These are phyloP conservation scores for Seriola rivoliana DNA, from an alignment of 2,113 vertebrate genomes.

Conservation along the genomic window DNA sequence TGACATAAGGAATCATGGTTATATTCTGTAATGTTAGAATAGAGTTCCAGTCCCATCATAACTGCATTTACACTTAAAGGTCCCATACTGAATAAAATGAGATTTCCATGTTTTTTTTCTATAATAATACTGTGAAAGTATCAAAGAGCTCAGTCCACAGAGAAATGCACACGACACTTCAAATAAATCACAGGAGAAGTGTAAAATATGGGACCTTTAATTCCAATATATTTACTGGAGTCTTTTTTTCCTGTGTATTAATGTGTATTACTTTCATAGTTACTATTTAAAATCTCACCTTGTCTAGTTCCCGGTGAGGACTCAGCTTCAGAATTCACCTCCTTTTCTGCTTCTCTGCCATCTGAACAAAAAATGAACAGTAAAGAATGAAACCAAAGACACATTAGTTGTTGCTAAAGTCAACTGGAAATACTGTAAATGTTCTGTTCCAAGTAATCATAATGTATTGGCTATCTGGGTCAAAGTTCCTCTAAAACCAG, in stretches of 20 bases:
- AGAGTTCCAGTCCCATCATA: background rate
- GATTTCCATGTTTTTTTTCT: too few species aligned
- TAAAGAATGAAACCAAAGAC: background rate
- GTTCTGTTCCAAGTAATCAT: too few species aligned
- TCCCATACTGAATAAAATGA: too few species aligned
- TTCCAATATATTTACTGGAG: background rate
- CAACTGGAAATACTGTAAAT: background rate
- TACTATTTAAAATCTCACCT: slow-evolving; percentile 26
- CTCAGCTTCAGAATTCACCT: background rate
- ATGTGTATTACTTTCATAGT: background rate
- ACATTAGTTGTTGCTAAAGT: background rate
- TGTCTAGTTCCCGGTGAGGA: background rate
- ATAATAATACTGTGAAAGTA: too few species aligned
- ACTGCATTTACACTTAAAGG: background rate
- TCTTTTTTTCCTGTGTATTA: background rate
- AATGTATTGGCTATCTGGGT: background rate
- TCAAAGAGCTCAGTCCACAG: too few species aligned
- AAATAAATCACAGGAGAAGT: too few species aligned
- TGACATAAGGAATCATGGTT: background rate
- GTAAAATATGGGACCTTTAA: background rate
- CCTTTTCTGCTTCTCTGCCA: background rate
- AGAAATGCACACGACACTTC: too few species aligned
- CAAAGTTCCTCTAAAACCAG: background rate
- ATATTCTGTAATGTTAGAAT: background rate
- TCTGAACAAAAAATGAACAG: slow-evolving; percentile 15